Base-by-base conservation (phyloP, 2,113 vertebrate genomes). In the Nannobrachium achirus region DNA sequence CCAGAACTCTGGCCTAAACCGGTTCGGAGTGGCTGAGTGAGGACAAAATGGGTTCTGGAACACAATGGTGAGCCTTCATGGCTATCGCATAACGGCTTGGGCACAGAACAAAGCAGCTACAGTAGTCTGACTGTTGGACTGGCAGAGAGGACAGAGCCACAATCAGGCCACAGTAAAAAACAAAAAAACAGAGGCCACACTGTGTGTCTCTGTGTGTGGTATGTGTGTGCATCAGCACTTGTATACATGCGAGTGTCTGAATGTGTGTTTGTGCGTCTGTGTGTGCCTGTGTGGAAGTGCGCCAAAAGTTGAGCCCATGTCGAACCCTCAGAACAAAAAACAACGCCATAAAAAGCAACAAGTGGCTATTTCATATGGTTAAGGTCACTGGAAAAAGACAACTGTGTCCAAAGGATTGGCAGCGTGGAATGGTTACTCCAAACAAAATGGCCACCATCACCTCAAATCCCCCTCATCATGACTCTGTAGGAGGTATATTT, bases 1-100 rank as follows among this genome's bases (percentile, higher is more conserved):
- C 39, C 15, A 6, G n/a, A 20, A 16, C 42, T 59, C 68, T 19
- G 52, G 76, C 49, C 69, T 19, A 41, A 71, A 77, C 75, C 13
- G 46, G 79, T 74, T 87, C 75, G 60, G 39, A 73, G 55, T 46
- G 63, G 77, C 72, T 74, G 63, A 76, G 53, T 25, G 18, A 57
- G 0, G 61, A 75, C 60, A 73, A 64, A 67, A 63, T 55, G 76
- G 19, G 19, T 71, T 63, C 55, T 69, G 68, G 56, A 68, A 52
- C 69, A 85, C 75, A 85, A 83, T 78, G 80, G 74, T 4, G 2
- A 73, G 73, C 74, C 78, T 85, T 83, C 67, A 83, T 63, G 38
- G 75, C 3, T 61, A 66, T 77, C 70, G 40, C 73, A 70, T 64
- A 69, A 75, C 75, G 69, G 67, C 15, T 45, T 67, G 68, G 64